Percentiles rank a stretch among this genome's conserved stretches.
These are phyloP conservation scores for Amphipyra berbera DNA, from an alignment of 2,888 invertebrate species.

Conservation along the genomic window DNA sequence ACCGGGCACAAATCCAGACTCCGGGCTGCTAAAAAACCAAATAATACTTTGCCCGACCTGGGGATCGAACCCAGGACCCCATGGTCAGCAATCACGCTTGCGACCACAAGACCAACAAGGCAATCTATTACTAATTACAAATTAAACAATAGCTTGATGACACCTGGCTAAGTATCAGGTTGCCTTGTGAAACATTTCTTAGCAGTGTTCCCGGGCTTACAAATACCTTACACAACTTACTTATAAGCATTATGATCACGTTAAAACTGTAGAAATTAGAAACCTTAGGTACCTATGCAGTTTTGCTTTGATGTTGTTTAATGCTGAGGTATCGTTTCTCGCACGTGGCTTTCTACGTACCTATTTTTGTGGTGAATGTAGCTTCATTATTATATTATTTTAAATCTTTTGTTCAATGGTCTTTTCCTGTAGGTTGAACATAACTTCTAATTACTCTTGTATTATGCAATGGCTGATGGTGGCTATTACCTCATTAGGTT, in stretches of 20 bases:
- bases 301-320: constrained; percentile 40
- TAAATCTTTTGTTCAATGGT: constrained; percentile 15
- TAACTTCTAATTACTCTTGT: background rate
- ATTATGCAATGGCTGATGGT: too few relatives aligned
- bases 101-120: background rate
- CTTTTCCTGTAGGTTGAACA: background rate
- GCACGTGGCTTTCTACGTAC: constrained; percentile 37
- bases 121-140: constrained; percentile 1
- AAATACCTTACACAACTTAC: constrained; percentile 70
- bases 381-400: background rate
- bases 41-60: too few relatives aligned
- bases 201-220: constrained; percentile 78
- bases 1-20: too few relatives aligned
- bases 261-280: constrained; percentile 53
- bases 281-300: constrained; percentile 35
- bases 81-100: too few relatives aligned
- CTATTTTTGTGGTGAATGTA: background rate
- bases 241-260: constrained; percentile 52
- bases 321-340: constrained; percentile 29
- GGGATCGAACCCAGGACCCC: too few relatives aligned
- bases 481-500: too few relatives aligned
- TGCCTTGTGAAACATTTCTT: constrained; percentile 83
- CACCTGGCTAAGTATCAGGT: constrained; percentile 77
- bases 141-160: constrained; percentile 61
- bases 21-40: too few relatives aligned